Evolutionary conservation across 2,888 invertebrate species (phyloP).

Genomic region (Plebejus argus): DNA sequence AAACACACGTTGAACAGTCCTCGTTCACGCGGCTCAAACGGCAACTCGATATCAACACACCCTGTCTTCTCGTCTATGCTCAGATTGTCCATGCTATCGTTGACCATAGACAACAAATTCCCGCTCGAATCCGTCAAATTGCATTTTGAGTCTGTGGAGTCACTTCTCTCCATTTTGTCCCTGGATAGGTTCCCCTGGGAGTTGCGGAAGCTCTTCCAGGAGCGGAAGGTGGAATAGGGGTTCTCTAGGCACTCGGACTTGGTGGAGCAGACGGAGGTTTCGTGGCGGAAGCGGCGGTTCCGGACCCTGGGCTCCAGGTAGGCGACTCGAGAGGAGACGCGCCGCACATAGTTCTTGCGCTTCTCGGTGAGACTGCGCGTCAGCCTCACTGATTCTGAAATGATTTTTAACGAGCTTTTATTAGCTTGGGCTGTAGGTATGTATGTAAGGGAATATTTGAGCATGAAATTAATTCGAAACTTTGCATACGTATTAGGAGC

Average conservation of each 20-base stretch:
- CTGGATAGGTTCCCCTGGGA: constrained; percentile 62
- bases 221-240: constrained; percentile 69
- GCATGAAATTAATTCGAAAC: too few relatives aligned
- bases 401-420: too few relatives aligned
- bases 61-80: constrained; percentile 71
- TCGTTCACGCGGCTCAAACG: constrained; percentile 63
- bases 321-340: constrained; percentile 81
- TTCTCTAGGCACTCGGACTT: constrained; percentile 63
- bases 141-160: constrained; percentile 58
- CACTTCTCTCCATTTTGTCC: constrained; percentile 52
- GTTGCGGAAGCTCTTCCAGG: constrained; percentile 73
- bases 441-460: too few relatives aligned
- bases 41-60: constrained; percentile 64
- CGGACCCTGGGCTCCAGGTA: constrained; percentile 63
- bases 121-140: constrained; percentile 63
- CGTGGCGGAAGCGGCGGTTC: constrained; percentile 57
- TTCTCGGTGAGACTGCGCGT: constrained; percentile 82
- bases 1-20: constrained; percentile 85
- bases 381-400: constrained; percentile 75
- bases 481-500: too few relatives aligned
- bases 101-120: constrained; percentile 58
- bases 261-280: constrained; percentile 69
- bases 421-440: too few relatives aligned
- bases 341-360: constrained; percentile 83
- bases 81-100: constrained; percentile 55